Evolutionary conservation across 2,888 invertebrate species (phyloP), one percentile per base, ranked within the genome.

Genomic region (Smittia sp.): DNA sequence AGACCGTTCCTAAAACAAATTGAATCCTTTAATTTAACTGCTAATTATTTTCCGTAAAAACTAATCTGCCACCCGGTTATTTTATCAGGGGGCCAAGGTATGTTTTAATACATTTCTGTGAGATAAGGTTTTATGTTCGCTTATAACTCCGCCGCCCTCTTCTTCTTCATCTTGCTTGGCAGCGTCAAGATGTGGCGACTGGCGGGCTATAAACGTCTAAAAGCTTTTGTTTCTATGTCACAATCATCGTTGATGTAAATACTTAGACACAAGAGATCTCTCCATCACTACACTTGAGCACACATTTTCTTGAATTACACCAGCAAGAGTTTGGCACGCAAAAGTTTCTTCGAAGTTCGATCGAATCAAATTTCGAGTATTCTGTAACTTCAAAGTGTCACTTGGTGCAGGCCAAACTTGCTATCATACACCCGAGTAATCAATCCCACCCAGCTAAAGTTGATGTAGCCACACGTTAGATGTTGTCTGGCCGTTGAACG

Each of bases 11-110:
- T 27, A 39, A 41, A 69, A 66, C 75, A 74, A 70, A 68, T 75
- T 75, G 76, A 76, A 78, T 66, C 75, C 75, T 77, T 78, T 76
- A 78, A 78, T 39, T 62, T 75, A 41, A 52, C 62, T 38, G 52
- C 65, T 75, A 78, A 78, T 62, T 39, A 72, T 72, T 62, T 58
- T 58, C 22, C 58, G 58, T 18, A 72, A 58, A 54, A 39, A 22
- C 32, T 18, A 39, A 27, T 6, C 20, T 62, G 72, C 72, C 72
- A 72, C 72, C 72, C 72, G 32, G 38, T 58, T 79, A 78, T 76
- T 75, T 76, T 79, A 80, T 81, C 76, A 84, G 84, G 84, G 79
- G 81, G 83, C 84, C 75, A 84, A 84, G 84, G 84, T 84, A 84
- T 80, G 83, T 83, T 72, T 72, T 70, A 15, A 27, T 27, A 63